Evolutionary conservation across 2,113 vertebrate species (phyloP), one percentile per base, ranked within the genome.

Genomic region (Anarrhichthys ocellatus): DNA sequence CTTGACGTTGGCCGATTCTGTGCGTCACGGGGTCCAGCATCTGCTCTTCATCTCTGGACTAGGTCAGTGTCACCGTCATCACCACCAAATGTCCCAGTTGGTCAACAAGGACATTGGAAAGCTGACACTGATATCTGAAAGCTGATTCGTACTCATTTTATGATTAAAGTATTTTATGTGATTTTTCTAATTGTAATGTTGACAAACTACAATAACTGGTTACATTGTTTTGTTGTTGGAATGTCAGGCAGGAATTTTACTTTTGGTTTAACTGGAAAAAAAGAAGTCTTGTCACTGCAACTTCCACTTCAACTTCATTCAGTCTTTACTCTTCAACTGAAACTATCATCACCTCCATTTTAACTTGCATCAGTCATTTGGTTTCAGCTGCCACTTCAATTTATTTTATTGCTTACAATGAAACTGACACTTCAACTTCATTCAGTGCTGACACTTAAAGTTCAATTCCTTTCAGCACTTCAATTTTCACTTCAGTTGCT

Each of bases 21-120:
- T 98, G 36, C 93, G 96, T 32, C 96, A 96, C 0, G 97, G 97
- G 0, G 94, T 96, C 34, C 97, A 97, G 38, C 97, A 98, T 87
- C 94, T 98, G 65, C 96, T 98, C 89, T 97, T 97, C 93, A 97
- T 97, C 87, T 97, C 97, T 8, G 97, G 97, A 76, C 94, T 98
- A 1, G 97, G 97, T 98, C 88, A 94, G 96, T 94, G 17, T 27
- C 32, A 4, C 69, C 56, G 15, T 78, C 38, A n/a, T 14, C 20
- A 6, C 18, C 2, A 42, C 67, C 34, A 3, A 54, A 70, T 65
- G 40, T 22, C 15, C 4, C 36, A 27, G 3, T 40, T 44, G 14
- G 38, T 27, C 22, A 36, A 1, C 71, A 15, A 24, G 5, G 3
- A 69, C 27, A 22, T 5, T 42, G 3, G 14, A 29, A 17, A 40